Conservation (phyloP, 1,140 invertebrate species). For the Caenorhabditis tropicalis region DNA sequence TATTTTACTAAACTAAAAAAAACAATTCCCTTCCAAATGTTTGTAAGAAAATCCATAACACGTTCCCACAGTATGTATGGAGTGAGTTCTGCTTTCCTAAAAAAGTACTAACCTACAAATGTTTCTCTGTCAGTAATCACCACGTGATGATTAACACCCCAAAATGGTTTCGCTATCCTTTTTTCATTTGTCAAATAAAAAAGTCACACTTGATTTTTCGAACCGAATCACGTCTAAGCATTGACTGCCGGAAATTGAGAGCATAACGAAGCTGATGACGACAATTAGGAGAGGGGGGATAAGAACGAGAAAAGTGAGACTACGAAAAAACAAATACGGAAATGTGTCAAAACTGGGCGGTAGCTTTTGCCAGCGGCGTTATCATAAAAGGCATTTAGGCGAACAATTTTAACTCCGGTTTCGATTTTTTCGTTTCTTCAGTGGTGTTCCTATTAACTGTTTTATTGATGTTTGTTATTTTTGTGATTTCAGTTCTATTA, state of each 20-base stretch:
- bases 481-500: neutral
- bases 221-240: neutral
- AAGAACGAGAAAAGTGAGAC: neutral
- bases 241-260: neutral
- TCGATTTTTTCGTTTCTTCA: neutral
- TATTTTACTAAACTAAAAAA: neutral
- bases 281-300: neutral
- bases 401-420: conserved; percentile 5
- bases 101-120: conserved; percentile 19
- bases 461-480: neutral
- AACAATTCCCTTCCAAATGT: neutral
- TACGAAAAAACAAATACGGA: conserved; percentile 41
- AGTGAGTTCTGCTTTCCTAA: conserved; percentile 21
- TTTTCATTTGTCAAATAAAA: neutral
- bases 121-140: conserved; percentile 40
- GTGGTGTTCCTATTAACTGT: no score
- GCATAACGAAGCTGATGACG: neutral
- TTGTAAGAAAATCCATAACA: conserved; percentile 34
- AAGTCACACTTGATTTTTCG: conserved; percentile 28
- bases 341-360: conserved; percentile 41
- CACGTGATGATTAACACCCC: conserved; percentile 39
- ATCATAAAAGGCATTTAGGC: conserved; percentile 2
- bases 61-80: conserved; percentile 13
- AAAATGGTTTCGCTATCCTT: neutral
- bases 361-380: neutral